Evolutionary conservation across 2,113 vertebrate genomes (phyloP).

Genomic region (Psephotus haematonotus): DNA sequence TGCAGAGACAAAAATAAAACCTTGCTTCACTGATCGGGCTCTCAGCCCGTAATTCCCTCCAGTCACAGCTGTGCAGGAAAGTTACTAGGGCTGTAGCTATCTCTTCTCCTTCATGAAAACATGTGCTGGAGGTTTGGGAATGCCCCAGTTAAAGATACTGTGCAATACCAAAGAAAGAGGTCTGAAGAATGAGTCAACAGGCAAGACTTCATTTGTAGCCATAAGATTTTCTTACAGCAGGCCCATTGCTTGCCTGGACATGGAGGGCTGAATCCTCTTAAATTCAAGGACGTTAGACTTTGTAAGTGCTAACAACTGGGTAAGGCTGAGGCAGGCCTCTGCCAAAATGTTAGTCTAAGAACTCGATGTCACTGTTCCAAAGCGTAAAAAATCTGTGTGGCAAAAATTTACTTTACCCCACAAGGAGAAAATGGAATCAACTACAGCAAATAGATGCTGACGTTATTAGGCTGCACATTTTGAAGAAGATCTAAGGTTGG

Average conservation of each 20-base stretch:
- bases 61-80: constrained; percentile 58
- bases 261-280: background rate
- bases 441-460: background rate
- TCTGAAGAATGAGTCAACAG: background rate
- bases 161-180: background rate
- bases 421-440: background rate
- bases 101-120: constrained; percentile 15
- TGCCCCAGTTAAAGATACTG: background rate
- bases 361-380: background rate
- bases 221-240: background rate
- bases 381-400: background rate
- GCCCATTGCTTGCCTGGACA: background rate
- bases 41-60: constrained; percentile 26
- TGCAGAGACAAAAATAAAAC: constrained; percentile 63
- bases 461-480: background rate
- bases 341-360: background rate
- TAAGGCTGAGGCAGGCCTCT: background rate
- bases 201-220: background rate
- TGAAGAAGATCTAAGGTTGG: background rate
- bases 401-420: background rate
- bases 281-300: background rate
- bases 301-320: accelerated
- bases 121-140: background rate
- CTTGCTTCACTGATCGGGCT: constrained; percentile 55
- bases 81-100: constrained; percentile 30